Percentiles rank a stretch among this genome's conserved stretches.
Conservation (phyloP, 2,113 vertebrate species). For the Chaetorhynchus papuensis region DNA sequence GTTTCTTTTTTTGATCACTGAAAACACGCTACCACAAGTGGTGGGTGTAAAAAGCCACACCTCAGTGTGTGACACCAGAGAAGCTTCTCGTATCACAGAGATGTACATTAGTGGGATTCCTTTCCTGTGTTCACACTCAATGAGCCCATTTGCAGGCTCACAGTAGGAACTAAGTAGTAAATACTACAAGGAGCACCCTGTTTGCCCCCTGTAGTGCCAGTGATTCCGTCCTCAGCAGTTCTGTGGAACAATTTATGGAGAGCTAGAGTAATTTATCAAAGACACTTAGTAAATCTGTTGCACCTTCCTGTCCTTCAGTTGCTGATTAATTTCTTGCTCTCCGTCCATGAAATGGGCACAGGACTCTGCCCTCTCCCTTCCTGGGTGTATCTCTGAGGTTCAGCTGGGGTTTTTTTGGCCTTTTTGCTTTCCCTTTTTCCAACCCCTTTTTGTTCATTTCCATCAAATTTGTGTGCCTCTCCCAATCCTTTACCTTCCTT, state of each 20-base stretch:
- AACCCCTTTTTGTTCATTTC: not conserved
- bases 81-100: not conserved
- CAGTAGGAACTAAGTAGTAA: not conserved
- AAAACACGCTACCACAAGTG: not conserved
- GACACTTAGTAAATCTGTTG: not conserved
- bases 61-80: not conserved
- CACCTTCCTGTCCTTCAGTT: not conserved
- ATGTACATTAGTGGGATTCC: accelerated
- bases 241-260: not conserved
- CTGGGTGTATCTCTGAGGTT: accelerated
- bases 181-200: not conserved
- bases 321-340: not conserved
- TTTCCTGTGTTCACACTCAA: not conserved
- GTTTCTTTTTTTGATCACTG: not conserved
- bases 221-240: not conserved
- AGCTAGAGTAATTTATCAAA: not conserved
- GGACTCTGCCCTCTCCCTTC: not conserved
- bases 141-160: not conserved
- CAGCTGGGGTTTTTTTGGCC: not conserved
- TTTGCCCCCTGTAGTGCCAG: not conserved
- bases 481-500: not conserved
- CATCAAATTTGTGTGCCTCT: not conserved
- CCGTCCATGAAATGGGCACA: not conserved
- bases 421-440: not conserved
- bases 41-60: accelerated